Percentiles rank a stretch among this genome's conserved stretches.
phyloP scores from a whole-genome alignment of 2,888 invertebrate genomes.

The Bellardia bayeri region DNA sequence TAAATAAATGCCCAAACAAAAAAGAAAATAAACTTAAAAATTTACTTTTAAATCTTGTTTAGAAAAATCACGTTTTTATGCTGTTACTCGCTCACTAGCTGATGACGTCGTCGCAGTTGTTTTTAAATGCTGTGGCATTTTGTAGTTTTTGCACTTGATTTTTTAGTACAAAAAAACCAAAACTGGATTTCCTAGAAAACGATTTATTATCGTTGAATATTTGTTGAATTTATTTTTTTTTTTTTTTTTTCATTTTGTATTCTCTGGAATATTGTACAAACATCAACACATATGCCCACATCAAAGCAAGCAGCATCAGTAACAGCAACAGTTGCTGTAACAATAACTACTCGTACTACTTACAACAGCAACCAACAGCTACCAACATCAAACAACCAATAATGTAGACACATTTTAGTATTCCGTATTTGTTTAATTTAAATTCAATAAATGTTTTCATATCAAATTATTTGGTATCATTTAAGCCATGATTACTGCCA shows the following conservation, averaged over 20 bases:
- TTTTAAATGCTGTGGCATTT: conserved; percentile 56
- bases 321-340: conserved; percentile 26
- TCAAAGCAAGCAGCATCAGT: not conserved
- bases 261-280: conserved; percentile 29
- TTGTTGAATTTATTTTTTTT: conserved; percentile 50
- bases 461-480: conserved; percentile 72
- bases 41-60: conserved; percentile 75
- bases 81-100: conserved; percentile 30
- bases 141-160: conserved; percentile 57
- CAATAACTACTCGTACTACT: conserved; percentile 11
- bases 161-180: conserved; percentile 73
- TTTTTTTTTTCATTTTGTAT: conserved; percentile 35
- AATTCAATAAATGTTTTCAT: conserved; percentile 71
- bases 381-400: not conserved
- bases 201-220: conserved; percentile 73
- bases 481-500: conserved; percentile 63
- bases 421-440: conserved; percentile 73
- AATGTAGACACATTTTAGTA: conserved; percentile 41
- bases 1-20: conserved; percentile 21
- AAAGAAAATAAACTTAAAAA: conserved; percentile 54
- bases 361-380: conserved; percentile 20
- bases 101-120: not conserved
- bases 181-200: conserved; percentile 77
- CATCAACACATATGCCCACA: not conserved
- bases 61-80: conserved; percentile 73